Evolutionary conservation across 1,140 invertebrate species (phyloP), one percentile per base, ranked within the genome.

Genomic region (Cydia amplana): DNA sequence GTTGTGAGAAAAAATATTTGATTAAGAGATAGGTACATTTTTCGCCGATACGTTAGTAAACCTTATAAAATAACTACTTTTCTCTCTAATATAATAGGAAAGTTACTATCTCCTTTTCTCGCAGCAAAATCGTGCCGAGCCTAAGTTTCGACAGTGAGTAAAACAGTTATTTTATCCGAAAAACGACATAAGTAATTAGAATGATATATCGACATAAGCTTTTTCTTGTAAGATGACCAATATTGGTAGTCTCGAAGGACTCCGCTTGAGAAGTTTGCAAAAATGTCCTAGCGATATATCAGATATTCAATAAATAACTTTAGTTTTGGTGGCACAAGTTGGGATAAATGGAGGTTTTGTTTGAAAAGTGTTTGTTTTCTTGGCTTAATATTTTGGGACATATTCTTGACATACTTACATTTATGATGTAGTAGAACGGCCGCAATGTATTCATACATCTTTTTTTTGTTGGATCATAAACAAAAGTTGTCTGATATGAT

Each of bases 261-360:
- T 9, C n/a, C 7, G n/a, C 16, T 51, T 5, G 18, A 51, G 51
- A 18, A 55, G 51, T 55, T 18, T 14, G 6, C 16, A 18, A 55
- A 55, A 55, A n/a, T 49, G 46, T 49, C 16, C 46, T 49, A 49
- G 46, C 46, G 46, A 49, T 49, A 14, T 46, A 18, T 18, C 51
- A 55, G 51, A 18, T 55, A 55, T 55, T 55, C n/a, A n/a, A 55
- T 55, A 55, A 18, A 18, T 55, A 55, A 18, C n/a, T 55, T 51
- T 55, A 18, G 51, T n/a, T 55, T 18, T 18, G 0, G 16, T 55
- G 51, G n/a, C 51, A 55, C n/a, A 55, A 55, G 20, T 18, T 18
- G 16, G 46, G 46, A 55, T 55, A 55, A 55, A 55, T 55, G 1
- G n/a, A 55, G 51, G 51, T 55, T 55, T 5, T 18, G 4, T 18